phyloP scores from a whole-genome alignment of 2,888 invertebrate species.

The Leptothorax acervorum region DNA sequence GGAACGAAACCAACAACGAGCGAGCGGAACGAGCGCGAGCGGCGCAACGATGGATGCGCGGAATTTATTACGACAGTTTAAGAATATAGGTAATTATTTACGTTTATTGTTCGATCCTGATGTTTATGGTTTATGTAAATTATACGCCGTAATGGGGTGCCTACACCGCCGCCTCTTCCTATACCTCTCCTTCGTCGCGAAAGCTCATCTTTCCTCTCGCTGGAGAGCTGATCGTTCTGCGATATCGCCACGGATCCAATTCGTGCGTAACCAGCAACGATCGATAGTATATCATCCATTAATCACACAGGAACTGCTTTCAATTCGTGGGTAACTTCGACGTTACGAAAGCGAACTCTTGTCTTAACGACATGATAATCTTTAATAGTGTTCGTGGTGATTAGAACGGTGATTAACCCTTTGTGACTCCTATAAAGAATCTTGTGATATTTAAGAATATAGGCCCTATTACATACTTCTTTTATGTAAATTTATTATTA shows the following conservation, averaged over 20 bases:
- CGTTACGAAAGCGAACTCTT: slow-evolving; percentile 27
- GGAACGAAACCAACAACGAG: slow-evolving; percentile 44
- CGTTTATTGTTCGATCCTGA: slow-evolving; percentile 78
- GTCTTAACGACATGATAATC: slow-evolving; percentile 15
- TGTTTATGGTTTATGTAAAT: slow-evolving; percentile 80
- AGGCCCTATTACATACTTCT: not conserved
- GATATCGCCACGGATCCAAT: slow-evolving; percentile 41
- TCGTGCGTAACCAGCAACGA: slow-evolving; percentile 40
- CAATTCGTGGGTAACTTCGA: slow-evolving; percentile 28
- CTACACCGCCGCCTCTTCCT: slow-evolving; percentile 48
- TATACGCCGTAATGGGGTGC: slow-evolving; percentile 71
- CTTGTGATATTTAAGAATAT: not conserved
- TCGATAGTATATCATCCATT: slow-evolving; percentile 39
- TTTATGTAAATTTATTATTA: not conserved
- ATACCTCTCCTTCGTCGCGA: slow-evolving; percentile 39
- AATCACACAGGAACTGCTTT: slow-evolving; percentile 32
- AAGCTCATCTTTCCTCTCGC: slow-evolving; percentile 64
- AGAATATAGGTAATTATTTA: slow-evolving; percentile 79
- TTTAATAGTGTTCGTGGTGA: slow-evolving; percentile 6
- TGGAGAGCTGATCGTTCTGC: slow-evolving; percentile 31
- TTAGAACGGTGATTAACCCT: slow-evolving; percentile 31
- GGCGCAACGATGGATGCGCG: slow-evolving; percentile 66
- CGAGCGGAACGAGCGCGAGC: slow-evolving; percentile 50
- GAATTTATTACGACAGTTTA: slow-evolving; percentile 79
- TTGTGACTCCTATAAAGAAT: not conserved